Conservation (phyloP, 92 coral and sea anemone genomes). For the Porites evermanni region DNA sequence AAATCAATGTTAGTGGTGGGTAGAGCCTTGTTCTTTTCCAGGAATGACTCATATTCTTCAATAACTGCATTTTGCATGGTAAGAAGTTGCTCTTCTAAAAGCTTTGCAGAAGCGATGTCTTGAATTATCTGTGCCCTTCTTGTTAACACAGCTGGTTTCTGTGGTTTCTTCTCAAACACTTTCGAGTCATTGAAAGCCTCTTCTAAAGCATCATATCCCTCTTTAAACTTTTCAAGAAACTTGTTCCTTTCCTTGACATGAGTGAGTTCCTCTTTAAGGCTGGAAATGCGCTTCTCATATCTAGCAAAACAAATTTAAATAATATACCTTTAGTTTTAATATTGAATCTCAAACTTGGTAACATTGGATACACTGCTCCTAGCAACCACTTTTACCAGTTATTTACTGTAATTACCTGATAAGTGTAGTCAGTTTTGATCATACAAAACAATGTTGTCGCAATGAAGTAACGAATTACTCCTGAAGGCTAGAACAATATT, state of each 20-base stretch:
- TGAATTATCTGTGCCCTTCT: conserved; percentile 76
- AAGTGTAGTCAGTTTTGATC: too few species aligned
- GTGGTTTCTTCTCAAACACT: conserved; percentile 72
- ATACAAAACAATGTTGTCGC: too few species aligned
- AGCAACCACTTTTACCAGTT: too few species aligned
- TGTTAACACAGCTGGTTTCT: conserved; percentile 71
- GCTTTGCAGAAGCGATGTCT: conserved; percentile 87
- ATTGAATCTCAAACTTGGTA: too few species aligned
- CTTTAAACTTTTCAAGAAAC: conserved; percentile 77
- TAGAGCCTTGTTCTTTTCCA: conserved; percentile 76
- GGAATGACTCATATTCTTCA: conserved; percentile 83
- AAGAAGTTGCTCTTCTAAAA: conserved; percentile 88
- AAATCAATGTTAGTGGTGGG: conserved; percentile 40
- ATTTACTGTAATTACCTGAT: too few species aligned
- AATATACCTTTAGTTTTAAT: not conserved
- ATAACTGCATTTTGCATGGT: conserved; percentile 85
- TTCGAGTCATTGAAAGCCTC: conserved; percentile 82
- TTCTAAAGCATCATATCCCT: conserved; percentile 91
- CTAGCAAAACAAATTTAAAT: not conserved
- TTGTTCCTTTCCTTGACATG: conserved; percentile 69
- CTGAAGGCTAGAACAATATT: too few species aligned
- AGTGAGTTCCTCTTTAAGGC: conserved; percentile 79
- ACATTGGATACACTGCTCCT: too few species aligned
- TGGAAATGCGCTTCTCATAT: conserved; percentile 64
- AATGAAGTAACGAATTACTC: too few species aligned